These are phyloP conservation scores for Punctoribates punctum DNA, from an alignment of 2,888 invertebrate species.

Conservation along the genomic window DNA sequence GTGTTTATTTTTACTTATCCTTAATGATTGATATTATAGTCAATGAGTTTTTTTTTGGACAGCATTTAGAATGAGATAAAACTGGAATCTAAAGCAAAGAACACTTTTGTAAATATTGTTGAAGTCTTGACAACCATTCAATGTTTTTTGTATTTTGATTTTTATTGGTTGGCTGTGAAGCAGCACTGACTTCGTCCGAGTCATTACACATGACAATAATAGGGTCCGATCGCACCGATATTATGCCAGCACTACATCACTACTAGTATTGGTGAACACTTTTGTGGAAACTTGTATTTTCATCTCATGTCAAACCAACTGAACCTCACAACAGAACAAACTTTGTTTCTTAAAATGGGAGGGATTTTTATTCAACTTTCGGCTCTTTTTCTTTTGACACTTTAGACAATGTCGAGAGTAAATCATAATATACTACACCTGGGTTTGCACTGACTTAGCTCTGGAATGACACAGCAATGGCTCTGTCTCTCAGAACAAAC, in stretches of 20 bases:
- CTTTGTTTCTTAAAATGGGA: not conserved
- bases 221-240: conserved; percentile 12
- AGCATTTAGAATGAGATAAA: not conserved
- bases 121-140: conserved; percentile 23
- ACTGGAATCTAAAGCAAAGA: conserved; percentile 13
- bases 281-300: conserved; percentile 1
- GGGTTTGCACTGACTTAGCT: not conserved
- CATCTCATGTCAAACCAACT: conserved; percentile 12
- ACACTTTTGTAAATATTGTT: conserved; percentile 12
- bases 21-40: conserved; percentile 15
- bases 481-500: too few relatives aligned
- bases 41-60: conserved; percentile 17
- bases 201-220: conserved; percentile 25
- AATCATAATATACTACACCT: conserved; percentile 2
- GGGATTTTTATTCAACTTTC: not conserved
- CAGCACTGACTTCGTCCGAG: conserved; percentile 2
- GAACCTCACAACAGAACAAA: not conserved
- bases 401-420: not conserved
- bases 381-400: conserved; percentile 14
- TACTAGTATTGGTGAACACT: not conserved
- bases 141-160: conserved; percentile 27
- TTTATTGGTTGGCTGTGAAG: conserved; percentile 9
- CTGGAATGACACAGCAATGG: not conserved
- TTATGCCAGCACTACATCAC: not conserved
- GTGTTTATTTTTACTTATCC: conserved; percentile 24